Conservation (phyloP, 2,113 vertebrate species). For the Lucifuga dentata region DNA sequence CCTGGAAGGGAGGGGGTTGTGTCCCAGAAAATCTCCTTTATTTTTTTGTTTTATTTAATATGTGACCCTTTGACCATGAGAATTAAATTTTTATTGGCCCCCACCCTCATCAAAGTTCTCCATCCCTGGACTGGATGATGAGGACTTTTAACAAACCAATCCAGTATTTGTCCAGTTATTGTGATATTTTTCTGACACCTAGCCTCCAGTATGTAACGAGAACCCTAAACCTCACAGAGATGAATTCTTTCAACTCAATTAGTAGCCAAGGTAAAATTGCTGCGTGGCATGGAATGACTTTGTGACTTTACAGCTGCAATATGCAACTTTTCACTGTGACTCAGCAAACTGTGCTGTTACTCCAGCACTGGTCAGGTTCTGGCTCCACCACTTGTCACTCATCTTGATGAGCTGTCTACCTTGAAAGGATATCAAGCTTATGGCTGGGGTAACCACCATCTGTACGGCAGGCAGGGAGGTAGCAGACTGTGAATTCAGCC, state of each 20-base stretch:
- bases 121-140: too few species aligned
- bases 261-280: not conserved
- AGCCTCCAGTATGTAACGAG: too few species aligned
- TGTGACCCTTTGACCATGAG: too few species aligned
- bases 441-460: conserved; percentile 7
- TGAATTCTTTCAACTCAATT: not conserved
- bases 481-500: conserved; percentile 2
- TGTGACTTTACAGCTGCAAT: not conserved
- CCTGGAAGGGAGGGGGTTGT: too few species aligned
- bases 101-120: too few species aligned
- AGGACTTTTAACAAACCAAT: too few species aligned
- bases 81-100: too few species aligned
- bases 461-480: not conserved
- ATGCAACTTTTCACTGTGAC: not conserved
- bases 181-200: too few species aligned
- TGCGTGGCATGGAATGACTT: not conserved
- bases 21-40: too few species aligned
- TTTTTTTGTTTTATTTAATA: too few species aligned
- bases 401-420: conserved; percentile 19
- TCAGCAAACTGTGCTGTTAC: not conserved
- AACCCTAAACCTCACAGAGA: not conserved
- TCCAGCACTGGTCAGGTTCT: not conserved
- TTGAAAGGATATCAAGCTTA: conserved; percentile 11
- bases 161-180: too few species aligned
- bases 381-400: conserved; percentile 11